Conservation (phyloP, 2,888 invertebrate species). For the Lycaena phlaeas region DNA sequence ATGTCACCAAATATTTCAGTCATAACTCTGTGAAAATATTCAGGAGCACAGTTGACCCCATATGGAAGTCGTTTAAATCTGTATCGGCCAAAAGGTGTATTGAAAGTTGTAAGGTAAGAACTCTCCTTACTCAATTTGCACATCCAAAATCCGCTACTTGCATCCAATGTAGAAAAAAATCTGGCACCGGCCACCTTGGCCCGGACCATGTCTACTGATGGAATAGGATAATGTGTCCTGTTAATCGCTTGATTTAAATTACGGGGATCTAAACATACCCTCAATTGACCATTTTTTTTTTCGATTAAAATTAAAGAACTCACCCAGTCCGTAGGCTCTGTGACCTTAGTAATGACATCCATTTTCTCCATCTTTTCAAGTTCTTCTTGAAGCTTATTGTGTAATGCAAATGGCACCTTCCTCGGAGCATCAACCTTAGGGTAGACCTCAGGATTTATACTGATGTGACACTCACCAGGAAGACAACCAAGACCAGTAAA, state of each 20-base stretch:
- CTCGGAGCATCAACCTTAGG: conserved; percentile 19
- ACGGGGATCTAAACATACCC: conserved; percentile 18
- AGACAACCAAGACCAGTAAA: conserved; percentile 20
- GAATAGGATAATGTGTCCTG: conserved; percentile 18
- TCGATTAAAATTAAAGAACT: conserved; percentile 15
- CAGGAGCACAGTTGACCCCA: conserved; percentile 17
- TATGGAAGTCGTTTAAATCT: conserved; percentile 16
- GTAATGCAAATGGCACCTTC: conserved; percentile 19
- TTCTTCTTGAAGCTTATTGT: conserved; percentile 15
- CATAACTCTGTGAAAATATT: conserved; percentile 18
- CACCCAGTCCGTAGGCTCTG: conserved; percentile 19
- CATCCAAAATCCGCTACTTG: conserved; percentile 19
- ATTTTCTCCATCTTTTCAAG: conserved; percentile 18
- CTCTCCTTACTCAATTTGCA: conserved; percentile 1
- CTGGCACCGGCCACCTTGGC: conserved; percentile 14
- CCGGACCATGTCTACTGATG: conserved; percentile 13
- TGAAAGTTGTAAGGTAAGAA: conserved; percentile 7
- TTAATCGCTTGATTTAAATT: conserved; percentile 17
- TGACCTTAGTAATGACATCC: conserved; percentile 18
- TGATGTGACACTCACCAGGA: conserved; percentile 18
- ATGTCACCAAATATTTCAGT: conserved; percentile 17
- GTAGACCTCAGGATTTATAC: conserved; percentile 13
- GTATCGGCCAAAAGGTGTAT: conserved; percentile 15
- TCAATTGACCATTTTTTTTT: conserved; percentile 17
- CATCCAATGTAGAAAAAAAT: conserved; percentile 17